These are phyloP conservation scores for Enteromius trimaculatus DNA, from an alignment of 2,797 vertebrate species.

Conservation along the genomic window DNA sequence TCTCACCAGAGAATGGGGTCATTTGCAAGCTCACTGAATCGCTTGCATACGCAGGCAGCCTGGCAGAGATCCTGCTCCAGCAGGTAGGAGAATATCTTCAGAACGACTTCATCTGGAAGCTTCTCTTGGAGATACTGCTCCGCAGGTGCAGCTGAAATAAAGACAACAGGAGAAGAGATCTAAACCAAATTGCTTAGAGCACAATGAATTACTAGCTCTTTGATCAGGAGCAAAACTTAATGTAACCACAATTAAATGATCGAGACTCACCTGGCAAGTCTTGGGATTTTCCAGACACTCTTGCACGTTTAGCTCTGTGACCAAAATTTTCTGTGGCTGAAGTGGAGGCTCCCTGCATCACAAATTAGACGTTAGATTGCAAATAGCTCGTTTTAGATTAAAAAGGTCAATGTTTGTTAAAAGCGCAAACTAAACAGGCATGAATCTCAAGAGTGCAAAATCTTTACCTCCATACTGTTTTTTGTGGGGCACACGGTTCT, in stretches of 20 bases:
- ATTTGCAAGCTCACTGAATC: conserved; percentile 98
- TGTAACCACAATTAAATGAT: background rate
- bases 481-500: conserved; percentile 98
- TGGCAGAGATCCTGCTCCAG: conserved; percentile 98
- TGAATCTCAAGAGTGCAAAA: background rate
- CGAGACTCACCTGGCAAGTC: conserved; percentile 90
- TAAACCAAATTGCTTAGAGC: background rate
- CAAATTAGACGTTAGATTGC: background rate
- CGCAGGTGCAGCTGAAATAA: conserved; percentile 88
- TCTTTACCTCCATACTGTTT: conserved; percentile 94
- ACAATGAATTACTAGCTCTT: background rate
- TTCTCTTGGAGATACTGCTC: conserved; percentile 99
- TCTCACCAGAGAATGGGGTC: conserved; percentile 99
- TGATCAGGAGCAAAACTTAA: background rate
- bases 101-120: conserved; percentile 97
- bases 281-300: conserved; percentile 97
- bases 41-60: conserved; percentile 98
- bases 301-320: conserved; percentile 96
- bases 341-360: conserved; percentile 93
- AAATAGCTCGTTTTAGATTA: background rate
- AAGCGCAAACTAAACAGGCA: background rate
- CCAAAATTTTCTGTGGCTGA: conserved; percentile 98
- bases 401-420: background rate
- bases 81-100: conserved; percentile 99
- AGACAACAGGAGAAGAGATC: background rate